Evolutionary conservation across 1,140 invertebrate genomes (phyloP), one percentile per base, ranked within the genome.

Genomic region (Habropoda laboriosa): DNA sequence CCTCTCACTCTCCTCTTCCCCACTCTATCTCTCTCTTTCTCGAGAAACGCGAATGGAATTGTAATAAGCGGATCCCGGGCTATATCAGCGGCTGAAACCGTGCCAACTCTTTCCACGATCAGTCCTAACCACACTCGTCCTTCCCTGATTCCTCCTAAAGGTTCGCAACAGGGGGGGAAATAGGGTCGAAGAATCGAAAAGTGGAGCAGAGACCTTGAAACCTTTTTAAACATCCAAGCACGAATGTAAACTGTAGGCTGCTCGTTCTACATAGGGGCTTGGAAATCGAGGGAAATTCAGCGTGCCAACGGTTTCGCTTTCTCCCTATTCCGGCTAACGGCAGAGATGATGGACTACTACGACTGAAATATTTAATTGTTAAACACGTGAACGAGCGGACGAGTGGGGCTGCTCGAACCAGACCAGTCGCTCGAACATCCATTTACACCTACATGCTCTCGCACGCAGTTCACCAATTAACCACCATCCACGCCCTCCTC

Each of bases 401-500:
- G 35, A 3, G 24, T 27, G 12, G 24, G 6, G 16, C 63, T 47
- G n/a, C 63, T 66, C 40, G 63, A 66, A 55, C 3, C 51, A 24
- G 51, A 55, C n/a, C 47, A 24, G 24, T 0, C 58, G 32, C 42
- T 67, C 21, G 27, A 57, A 53, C 47, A 74, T 63, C 24, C 71
- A 42, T 77, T 60, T 77, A 60, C 40, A 71, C 55, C 55, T 30
- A 71, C 45, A 42, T 35, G 75, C 75, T 40, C 55, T 60, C 67
- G 61, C 32, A 58, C 49, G 40, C 51, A 42, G 7, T 12, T n/a
- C 6, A 71, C 12, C 45, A 40, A 77, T 70, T 77, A 77, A 60
- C 24, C 55, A 32, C n/a, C 64, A 40, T 78, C 75, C 75, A 71
- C 75, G 75, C 66, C 67, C 38, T 76, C 38, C 75, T 35, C 51